Evolutionary conservation across 2,888 invertebrate species (phyloP), one percentile per base, ranked within the genome.

Genomic region (Coleophora deauratella): DNA sequence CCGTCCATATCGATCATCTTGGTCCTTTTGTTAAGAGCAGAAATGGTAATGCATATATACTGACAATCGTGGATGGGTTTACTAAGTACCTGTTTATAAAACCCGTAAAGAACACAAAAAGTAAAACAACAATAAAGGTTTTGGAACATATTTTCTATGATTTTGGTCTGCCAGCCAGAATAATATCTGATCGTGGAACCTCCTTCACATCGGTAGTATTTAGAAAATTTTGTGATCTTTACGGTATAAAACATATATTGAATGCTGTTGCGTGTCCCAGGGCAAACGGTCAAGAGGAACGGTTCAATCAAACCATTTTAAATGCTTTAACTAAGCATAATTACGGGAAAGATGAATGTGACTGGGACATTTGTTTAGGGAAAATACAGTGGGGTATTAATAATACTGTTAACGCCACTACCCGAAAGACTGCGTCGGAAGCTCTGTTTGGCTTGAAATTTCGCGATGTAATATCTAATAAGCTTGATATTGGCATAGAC

Each of bases 1-100:
- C 62, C 0, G 11, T 73, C 1, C 68, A 74, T 42, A 33, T 70
- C 0, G 73, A 75, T 47, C 72, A 73, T 45, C 34, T 74, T 1
- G 69, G 70, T 1, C 70, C 68, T 1, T 74, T 70, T 41, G 51
- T 52, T 10, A 52, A 49, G 11, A 62, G 56, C 14, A 47, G 40
- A 9, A 50, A 38, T 2, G 55, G 54, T n/a, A 69, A 71, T 42
- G 47, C 44, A 3, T 49, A 70, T 33, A 34, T 73, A 8, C 39
- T 75, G n/a, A 59, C 53, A 1, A 40, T 56, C 1, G 54, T 73
- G 0, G 69, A 70, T 33, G 62, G 49, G 0, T 69, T 73, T 35
- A 67, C 66, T 0, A 69, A 71, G 38, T 68, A 57, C 44, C 46
- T 54, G 8, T 13, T 13, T 30, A 13, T 37, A 7, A 12, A 13